These are phyloP conservation scores for Chelonus formosanus DNA, from an alignment of 2,888 invertebrate genomes.

Conservation along the genomic window DNA sequence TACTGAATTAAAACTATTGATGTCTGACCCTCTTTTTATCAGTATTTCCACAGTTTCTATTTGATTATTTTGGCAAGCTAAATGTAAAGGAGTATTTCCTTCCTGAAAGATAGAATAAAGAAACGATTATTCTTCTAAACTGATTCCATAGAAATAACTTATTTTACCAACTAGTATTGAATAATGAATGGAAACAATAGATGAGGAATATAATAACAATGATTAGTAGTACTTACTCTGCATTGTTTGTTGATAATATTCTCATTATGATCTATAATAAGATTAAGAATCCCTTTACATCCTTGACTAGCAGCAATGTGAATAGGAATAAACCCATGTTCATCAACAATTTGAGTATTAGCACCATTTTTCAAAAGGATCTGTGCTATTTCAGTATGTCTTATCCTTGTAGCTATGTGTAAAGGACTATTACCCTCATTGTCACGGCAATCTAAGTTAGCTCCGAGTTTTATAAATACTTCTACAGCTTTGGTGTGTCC, in stretches of 20 bases:
- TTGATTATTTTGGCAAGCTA: conserved; percentile 78
- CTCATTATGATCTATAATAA: conserved; percentile 72
- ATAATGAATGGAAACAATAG: too few relatives aligned
- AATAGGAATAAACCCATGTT: conserved; percentile 73
- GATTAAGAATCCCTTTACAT: conserved; percentile 75
- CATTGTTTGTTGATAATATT: conserved; percentile 72
- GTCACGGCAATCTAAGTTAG: conserved; percentile 76
- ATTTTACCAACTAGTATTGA: too few relatives aligned
- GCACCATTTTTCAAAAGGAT: conserved; percentile 75
- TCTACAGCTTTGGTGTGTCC: conserved; percentile 73
- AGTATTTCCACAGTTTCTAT: conserved; percentile 76
- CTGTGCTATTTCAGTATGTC: conserved; percentile 78
- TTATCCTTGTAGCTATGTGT: conserved; percentile 79
- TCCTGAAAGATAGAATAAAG: conserved; percentile 62
- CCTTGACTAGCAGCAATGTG: conserved; percentile 78
- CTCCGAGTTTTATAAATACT: conserved; percentile 71
- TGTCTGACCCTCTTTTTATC: conserved; percentile 75
- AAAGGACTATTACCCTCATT: conserved; percentile 78
- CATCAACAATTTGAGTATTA: conserved; percentile 69
- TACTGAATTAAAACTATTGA: conserved; percentile 79
- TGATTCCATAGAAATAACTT: too few relatives aligned
- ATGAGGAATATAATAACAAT: too few relatives aligned
- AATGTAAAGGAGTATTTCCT: conserved; percentile 78
- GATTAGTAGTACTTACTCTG: conserved; percentile 67
- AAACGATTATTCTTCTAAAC: background rate